Conservation (phyloP, 2,888 invertebrate genomes). For the Hylaea fasciaria region DNA sequence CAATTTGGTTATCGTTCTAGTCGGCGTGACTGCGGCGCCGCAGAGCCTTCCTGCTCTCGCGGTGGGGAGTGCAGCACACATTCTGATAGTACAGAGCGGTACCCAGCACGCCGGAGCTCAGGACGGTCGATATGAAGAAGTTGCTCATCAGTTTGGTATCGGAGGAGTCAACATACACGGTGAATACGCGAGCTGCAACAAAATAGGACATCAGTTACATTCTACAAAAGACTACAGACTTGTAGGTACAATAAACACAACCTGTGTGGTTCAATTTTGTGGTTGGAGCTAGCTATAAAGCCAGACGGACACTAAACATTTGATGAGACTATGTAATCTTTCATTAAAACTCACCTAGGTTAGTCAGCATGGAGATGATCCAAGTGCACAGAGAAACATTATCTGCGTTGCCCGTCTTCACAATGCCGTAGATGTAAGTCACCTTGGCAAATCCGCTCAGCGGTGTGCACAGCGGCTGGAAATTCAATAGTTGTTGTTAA, state of each 20-base stretch:
- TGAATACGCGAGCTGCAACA: conserved; percentile 91
- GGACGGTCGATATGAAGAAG: conserved; percentile 88
- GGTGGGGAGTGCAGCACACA: conserved; percentile 21
- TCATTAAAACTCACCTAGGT: conserved; percentile 87
- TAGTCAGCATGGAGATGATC: conserved; percentile 92
- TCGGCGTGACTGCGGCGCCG: conserved; percentile 47
- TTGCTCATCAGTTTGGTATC: conserved; percentile 90
- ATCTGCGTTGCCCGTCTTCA: conserved; percentile 88
- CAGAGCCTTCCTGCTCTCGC: conserved; percentile 32
- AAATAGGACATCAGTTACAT: neutral
- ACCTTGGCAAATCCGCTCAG: conserved; percentile 93
- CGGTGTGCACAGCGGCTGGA: conserved; percentile 90
- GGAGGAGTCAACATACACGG: conserved; percentile 91
- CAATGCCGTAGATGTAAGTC: conserved; percentile 90
- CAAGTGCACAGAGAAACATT: conserved; percentile 92
- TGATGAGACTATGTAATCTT: too few relatives aligned
- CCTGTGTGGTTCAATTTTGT: too few relatives aligned
- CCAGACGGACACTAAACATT: too few relatives aligned
- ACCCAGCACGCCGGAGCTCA: conserved; percentile 89
- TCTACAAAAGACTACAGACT: too few relatives aligned
- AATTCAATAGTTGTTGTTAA: neutral
- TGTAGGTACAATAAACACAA: too few relatives aligned
- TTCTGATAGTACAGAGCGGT: conserved; percentile 88
- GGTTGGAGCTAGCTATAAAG: too few relatives aligned
- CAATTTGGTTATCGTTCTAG: conserved; percentile 50